Evolutionary conservation across 1,140 invertebrate species (phyloP).

Genomic region (Thaumetopoea pityocampa): DNA sequence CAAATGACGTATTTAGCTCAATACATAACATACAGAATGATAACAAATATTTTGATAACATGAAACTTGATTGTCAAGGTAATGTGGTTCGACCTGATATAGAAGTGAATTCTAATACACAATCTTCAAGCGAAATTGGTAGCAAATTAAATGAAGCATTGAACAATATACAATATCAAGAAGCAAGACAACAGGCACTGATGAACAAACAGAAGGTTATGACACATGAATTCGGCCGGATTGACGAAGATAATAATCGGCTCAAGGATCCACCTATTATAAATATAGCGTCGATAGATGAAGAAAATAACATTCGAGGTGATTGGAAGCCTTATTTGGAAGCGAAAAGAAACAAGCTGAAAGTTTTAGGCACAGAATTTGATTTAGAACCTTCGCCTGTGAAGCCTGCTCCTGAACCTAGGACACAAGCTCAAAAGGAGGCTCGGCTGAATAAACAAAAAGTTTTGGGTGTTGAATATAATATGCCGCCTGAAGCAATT

Average conservation of each 20-base stretch:
- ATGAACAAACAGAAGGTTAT: constrained; percentile 65
- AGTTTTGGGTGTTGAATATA: constrained; percentile 60
- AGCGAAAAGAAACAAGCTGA: constrained; percentile 51
- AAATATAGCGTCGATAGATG: constrained; percentile 34
- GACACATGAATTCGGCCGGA: constrained; percentile 56
- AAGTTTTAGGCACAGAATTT: constrained; percentile 51
- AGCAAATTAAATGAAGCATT: constrained; percentile 34
- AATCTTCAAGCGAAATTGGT: constrained; percentile 55
- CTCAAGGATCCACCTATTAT: constrained; percentile 26
- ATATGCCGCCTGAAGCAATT: constrained; percentile 34
- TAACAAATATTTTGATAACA: constrained; percentile 46
- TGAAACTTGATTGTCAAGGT: constrained; percentile 54
- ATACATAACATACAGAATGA: constrained; percentile 45
- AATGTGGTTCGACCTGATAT: constrained; percentile 37
- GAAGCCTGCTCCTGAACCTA: constrained; percentile 31
- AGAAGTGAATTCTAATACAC: constrained; percentile 30
- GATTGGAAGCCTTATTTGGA: constrained; percentile 35
- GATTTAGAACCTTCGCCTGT: constrained; percentile 19
- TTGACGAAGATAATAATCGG: constrained; percentile 53
- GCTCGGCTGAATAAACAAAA: constrained; percentile 54
- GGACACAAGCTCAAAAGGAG: constrained; percentile 55
- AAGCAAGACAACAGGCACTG: constrained; percentile 48
- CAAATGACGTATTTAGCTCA: constrained; percentile 44
- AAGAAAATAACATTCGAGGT: constrained; percentile 51
- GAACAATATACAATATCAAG: constrained; percentile 46